phyloP scores from a whole-genome alignment of 2,888 invertebrate genomes.

The Folsomia manolachei region DNA sequence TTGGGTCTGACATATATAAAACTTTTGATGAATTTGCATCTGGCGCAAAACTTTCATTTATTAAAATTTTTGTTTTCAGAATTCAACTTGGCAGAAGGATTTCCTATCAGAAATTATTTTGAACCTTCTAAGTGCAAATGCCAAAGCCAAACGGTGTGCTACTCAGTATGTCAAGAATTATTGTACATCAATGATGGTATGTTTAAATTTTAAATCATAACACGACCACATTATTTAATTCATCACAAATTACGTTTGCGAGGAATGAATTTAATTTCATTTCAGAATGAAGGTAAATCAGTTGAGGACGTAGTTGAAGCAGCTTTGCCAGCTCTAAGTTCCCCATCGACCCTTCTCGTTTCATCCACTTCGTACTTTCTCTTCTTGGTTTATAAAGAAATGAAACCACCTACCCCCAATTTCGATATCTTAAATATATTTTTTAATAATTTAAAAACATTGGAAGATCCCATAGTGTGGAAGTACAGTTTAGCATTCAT shows the following conservation, averaged over 20 bases:
- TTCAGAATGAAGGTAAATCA: conserved; percentile 27
- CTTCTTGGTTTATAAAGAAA: conserved; percentile 25
- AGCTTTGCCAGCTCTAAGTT: conserved; percentile 37
- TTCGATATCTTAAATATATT: conserved; percentile 20
- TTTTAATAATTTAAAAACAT: conserved; percentile 22
- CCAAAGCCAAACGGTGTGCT: conserved; percentile 42
- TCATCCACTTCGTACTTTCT: conserved; percentile 44
- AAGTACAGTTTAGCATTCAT: conserved; percentile 41
- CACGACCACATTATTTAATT: too few relatives aligned
- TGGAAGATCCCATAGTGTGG: conserved; percentile 28
- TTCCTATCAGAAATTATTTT: conserved; percentile 47
- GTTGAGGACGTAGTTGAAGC: conserved; percentile 28
- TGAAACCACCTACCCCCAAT: conserved; percentile 33
- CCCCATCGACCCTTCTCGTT: conserved; percentile 37
- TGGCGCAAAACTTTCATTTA: too few relatives aligned
- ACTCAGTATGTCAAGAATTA: conserved; percentile 22
- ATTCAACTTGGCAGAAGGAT: conserved; percentile 32
- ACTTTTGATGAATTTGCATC: too few relatives aligned
- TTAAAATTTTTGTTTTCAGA: conserved; percentile 23
- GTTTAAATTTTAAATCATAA: too few relatives aligned
- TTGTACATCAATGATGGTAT: conserved; percentile 38
- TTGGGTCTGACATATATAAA: too few relatives aligned
- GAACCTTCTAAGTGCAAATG: conserved; percentile 45
- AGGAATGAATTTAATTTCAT: too few relatives aligned
- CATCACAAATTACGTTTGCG: too few relatives aligned